Evolutionary conservation across 2,888 invertebrate species (phyloP).

Genomic region (Creontiades dilutus): DNA sequence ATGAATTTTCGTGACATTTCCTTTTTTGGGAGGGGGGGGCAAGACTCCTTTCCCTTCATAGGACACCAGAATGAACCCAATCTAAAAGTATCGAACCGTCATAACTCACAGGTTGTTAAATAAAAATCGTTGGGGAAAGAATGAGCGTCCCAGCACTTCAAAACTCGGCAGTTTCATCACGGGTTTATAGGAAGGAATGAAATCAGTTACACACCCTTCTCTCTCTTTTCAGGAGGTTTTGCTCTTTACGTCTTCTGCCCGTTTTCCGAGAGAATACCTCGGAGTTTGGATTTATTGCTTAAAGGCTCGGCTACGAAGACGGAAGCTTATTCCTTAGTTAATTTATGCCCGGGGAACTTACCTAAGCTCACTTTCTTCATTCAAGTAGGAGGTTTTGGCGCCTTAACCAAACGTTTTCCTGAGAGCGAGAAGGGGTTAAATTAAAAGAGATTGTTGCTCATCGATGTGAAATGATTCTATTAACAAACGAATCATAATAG

Average conservation of each 20-base stretch:
- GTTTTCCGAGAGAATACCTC: slow-evolving; percentile 35
- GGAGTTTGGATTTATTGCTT: slow-evolving; percentile 42
- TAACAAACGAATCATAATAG: too few relatives aligned
- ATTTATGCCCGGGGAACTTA: slow-evolving; percentile 45
- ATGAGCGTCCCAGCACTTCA: neutral
- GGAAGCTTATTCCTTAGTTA: slow-evolving; percentile 38
- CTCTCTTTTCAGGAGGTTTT: slow-evolving; percentile 15
- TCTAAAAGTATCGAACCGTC: slow-evolving; percentile 21
- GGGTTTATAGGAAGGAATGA: slow-evolving; percentile 46
- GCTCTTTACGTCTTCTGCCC: slow-evolving; percentile 32
- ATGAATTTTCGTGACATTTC: slow-evolving; percentile 51
- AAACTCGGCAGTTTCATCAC: slow-evolving; percentile 52
- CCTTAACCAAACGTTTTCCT: neutral
- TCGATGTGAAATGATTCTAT: neutral
- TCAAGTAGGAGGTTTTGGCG: slow-evolving; percentile 6
- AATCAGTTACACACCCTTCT: slow-evolving; percentile 53
- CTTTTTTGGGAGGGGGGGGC: neutral
- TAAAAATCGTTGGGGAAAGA: slow-evolving; percentile 46
- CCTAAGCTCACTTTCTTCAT: slow-evolving; percentile 38
- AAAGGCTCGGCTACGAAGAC: neutral
- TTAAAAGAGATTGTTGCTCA: slow-evolving; percentile 12
- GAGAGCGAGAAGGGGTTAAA: neutral
- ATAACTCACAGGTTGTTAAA: slow-evolving; percentile 57
- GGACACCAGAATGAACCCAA: slow-evolving; percentile 52
- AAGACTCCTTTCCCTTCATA: neutral